Percentiles rank a stretch among this genome's conserved stretches.
Conservation (phyloP, 2,113 vertebrate genomes). For the Neofelis nebulosa region DNA sequence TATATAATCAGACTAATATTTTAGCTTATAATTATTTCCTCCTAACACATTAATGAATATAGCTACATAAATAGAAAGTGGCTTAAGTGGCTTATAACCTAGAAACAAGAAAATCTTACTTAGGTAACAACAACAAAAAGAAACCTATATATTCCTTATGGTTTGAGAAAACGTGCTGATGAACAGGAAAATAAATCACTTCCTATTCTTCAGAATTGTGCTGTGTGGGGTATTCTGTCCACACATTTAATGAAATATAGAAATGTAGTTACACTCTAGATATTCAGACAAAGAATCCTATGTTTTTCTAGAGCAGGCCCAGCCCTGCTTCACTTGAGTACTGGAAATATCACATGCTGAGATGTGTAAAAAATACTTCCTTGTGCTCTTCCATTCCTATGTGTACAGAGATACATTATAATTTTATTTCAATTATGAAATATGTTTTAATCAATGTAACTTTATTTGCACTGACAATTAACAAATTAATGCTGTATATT, state of each 20-base stretch:
- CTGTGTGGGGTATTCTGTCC: neutral
- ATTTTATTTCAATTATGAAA: neutral
- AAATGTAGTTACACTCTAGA: neutral
- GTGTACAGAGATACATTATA: neutral
- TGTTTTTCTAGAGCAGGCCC: neutral
- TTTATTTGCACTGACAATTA: constrained; percentile 52
- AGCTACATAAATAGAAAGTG: neutral
- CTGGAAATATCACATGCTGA: neutral
- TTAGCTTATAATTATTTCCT: neutral
- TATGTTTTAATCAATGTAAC: neutral
- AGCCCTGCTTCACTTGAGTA: neutral
- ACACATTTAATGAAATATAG: neutral
- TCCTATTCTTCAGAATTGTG: neutral
- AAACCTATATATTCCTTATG: neutral
- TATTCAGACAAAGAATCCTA: neutral
- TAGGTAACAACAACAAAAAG: neutral
- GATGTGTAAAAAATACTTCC: neutral
- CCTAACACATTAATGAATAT: constrained; percentile 2
- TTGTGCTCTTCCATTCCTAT: neutral
- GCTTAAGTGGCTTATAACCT: neutral
- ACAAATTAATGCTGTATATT: constrained; percentile 41
- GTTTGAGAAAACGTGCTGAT: neutral
- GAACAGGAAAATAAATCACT: neutral
- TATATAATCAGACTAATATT: neutral
- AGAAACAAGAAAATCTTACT: neutral